A percentile compares a stretch with the other conserved stretches of the same genome.
These are phyloP conservation scores for Drosophila lacteicornis DNA, from an alignment of 1,140 invertebrate genomes.

Conservation along the genomic window DNA sequence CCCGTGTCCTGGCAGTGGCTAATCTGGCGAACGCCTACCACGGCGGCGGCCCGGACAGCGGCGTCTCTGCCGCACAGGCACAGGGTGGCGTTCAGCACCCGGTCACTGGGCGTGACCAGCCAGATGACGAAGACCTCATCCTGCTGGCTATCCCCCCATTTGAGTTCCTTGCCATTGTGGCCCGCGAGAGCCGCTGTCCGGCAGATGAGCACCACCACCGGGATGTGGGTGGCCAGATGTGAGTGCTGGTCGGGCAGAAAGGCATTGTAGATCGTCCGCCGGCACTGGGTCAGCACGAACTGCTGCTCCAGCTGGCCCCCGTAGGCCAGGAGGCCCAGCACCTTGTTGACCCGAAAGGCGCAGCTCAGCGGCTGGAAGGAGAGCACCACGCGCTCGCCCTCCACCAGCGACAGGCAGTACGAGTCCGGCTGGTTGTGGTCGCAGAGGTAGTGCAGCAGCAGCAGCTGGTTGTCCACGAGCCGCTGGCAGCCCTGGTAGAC, in stretches of 20 bases:
- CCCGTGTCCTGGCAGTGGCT: slow-evolving; percentile 10
- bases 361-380: slow-evolving; percentile 37
- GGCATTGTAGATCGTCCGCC: slow-evolving; percentile 20
- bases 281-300: neutral
- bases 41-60: slow-evolving; percentile 6
- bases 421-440: slow-evolving; percentile 40
- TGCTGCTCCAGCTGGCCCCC: slow-evolving; percentile 7
- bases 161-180: neutral
- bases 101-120: slow-evolving; percentile 54
- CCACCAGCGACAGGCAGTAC: slow-evolving; percentile 26
- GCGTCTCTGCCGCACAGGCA: slow-evolving; percentile 51
- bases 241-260: slow-evolving; percentile 27
- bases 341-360: slow-evolving; percentile 31
- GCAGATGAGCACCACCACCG: slow-evolving; percentile 59
- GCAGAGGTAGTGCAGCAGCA: slow-evolving; percentile 65
- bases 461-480: slow-evolving; percentile 54
- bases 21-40: slow-evolving; percentile 32
- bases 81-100: slow-evolving; percentile 38
- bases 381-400: slow-evolving; percentile 35
- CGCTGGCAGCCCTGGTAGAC: slow-evolving; percentile 49
- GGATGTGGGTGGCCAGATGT: slow-evolving; percentile 39
- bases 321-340: slow-evolving; percentile 56
- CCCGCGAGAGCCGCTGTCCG: slow-evolving; percentile 19
- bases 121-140: slow-evolving; percentile 57
- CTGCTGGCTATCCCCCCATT: neutral